Evolutionary conservation across 2,113 vertebrate species (phyloP), one percentile per base, ranked within the genome.

Genomic region (Pleuronectes platessa): DNA sequence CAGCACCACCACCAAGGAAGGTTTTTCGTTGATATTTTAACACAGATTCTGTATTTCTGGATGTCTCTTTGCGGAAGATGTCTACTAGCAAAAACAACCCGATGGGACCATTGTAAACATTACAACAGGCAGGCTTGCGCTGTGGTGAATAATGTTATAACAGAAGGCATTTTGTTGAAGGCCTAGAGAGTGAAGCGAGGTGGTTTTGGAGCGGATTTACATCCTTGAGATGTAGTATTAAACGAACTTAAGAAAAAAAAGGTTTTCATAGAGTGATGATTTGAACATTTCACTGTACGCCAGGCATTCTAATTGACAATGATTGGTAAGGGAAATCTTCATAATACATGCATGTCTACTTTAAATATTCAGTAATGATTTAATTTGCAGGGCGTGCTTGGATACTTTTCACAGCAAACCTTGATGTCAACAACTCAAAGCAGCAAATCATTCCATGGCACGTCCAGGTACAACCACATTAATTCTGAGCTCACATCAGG

Each of bases 381-480:
- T 18, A 9, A 54, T 71, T 54, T 26, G 13, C 23, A 27, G 37
- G 2, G 3, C 12, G 37, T 21, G 61, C 23, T 37, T 15, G 18
- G 27, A 5, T 5, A 35, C 7, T 31, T 15, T 4, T 56, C 37
- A 51, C 54, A 42, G 26, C 45, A 53, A 71, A 26, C 13, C 23
- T 35, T 56, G 8, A 31, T 35, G 40, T 26, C 54, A 63, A 26
- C 51, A 37, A 42, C 21, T 21, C 51, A 68, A n/a, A 59, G 20
- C 64, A 27, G 9, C 23, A 63, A 68, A 83, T 75, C 35, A 37
- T 31, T 17, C 53, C 3, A 3, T 49, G 10, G 35, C 66, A 71
- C 14, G 5, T 68, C 71, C 53, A 66, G 67, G 35, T 63, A 49
- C 67, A 14, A 54, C 73, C 23, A 12, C 40, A 59, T 74, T 76